Percentiles rank a stretch among this genome's conserved stretches.
Conservation (phyloP, 2,888 invertebrate genomes). For the Tetranychus piercei region DNA sequence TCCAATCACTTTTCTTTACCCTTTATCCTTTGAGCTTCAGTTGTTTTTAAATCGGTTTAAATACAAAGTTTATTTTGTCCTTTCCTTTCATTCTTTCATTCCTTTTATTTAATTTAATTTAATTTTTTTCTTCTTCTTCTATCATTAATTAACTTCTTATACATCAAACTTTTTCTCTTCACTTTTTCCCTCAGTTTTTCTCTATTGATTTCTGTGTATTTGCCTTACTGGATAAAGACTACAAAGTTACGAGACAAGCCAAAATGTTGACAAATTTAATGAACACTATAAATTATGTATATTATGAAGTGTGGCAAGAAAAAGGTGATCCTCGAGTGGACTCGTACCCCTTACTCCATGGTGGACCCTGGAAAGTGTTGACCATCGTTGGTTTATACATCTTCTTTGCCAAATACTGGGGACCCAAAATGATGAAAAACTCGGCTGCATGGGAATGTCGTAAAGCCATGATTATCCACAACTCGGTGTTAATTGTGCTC, state of each 20-base stretch:
- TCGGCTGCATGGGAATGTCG: constrained; percentile 4
- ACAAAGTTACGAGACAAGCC: no score
- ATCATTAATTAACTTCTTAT: neutral
- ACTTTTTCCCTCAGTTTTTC: neutral
- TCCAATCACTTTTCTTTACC: neutral
- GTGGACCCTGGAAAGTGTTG: constrained; percentile 18
- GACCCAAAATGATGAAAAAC: constrained; percentile 18
- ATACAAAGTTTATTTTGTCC: no score
- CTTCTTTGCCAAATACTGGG: constrained; percentile 9
- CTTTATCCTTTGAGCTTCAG: neutral
- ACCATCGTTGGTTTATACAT: constrained; percentile 12
- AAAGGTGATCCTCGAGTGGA: constrained; percentile 16
- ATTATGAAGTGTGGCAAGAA: constrained; percentile 18
- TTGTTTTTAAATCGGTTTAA: no score
- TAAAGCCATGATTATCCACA: constrained; percentile 3
- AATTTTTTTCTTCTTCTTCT: neutral
- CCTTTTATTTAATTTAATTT: neutral
- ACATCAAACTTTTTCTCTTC: neutral
- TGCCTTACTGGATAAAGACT: neutral
- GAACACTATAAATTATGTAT: constrained; percentile 7
- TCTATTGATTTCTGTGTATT: neutral
- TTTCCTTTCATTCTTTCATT: neutral
- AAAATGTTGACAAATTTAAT: constrained; percentile 2
- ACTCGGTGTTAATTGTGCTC: neutral
- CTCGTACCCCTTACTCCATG: constrained; percentile 15